Evolutionary conservation across 1,140 invertebrate species (phyloP).

Genomic region (Drosophila cardini): DNA sequence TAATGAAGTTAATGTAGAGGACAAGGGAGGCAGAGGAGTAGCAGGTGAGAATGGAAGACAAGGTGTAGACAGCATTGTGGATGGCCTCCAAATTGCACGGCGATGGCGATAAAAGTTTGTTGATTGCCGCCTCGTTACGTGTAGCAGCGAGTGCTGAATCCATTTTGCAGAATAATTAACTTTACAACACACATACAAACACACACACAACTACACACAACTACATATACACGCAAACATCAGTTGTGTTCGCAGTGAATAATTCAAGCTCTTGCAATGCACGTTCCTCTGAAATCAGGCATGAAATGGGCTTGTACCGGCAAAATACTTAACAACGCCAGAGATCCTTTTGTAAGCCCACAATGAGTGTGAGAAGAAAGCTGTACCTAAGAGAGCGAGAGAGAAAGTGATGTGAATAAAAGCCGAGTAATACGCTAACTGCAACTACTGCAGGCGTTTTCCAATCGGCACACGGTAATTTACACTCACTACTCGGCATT

Average conservation of each 20-base stretch:
- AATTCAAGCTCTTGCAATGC: constrained; percentile 47
- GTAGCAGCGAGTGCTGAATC: constrained; percentile 53
- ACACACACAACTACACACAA: constrained; percentile 12
- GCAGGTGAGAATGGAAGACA: neutral
- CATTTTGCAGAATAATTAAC: constrained; percentile 61
- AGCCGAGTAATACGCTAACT: constrained; percentile 20
- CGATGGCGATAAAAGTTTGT: constrained; percentile 53
- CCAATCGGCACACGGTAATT: neutral
- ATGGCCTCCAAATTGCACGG: constrained; percentile 46
- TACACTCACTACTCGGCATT: neutral
- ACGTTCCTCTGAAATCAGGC: constrained; percentile 60
- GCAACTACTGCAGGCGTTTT: constrained; percentile 1
- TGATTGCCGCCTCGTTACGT: constrained; percentile 53
- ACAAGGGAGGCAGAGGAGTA: neutral
- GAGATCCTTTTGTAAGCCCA: constrained; percentile 24
- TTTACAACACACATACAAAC: constrained; percentile 42
- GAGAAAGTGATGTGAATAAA: constrained; percentile 7
- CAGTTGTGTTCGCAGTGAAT: constrained; percentile 39
- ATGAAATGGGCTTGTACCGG: constrained; percentile 48
- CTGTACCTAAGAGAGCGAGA: neutral
- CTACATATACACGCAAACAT: neutral
- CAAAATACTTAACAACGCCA: constrained; percentile 31
- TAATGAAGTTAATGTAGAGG: constrained; percentile 75
- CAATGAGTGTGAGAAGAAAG: neutral
- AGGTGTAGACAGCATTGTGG: constrained; percentile 25